Conservation (phyloP, 2,888 invertebrate genomes). For the Parnassius mnemosyne region DNA sequence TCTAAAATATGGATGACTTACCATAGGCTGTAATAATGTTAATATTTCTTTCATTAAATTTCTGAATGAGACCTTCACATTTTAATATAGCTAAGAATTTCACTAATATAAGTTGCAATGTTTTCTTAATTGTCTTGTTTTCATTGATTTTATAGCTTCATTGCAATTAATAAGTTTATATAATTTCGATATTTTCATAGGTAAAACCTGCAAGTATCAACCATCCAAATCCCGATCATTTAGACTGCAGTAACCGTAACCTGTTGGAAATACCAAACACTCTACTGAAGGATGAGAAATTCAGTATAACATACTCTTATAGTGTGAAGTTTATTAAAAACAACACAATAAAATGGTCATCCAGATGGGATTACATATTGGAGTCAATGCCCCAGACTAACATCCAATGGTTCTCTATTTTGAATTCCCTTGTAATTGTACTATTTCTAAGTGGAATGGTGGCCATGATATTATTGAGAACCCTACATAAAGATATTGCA, state of each 20-base stretch:
- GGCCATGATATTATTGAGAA: slow-evolving; percentile 98
- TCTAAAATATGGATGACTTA: no score
- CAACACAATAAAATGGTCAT: slow-evolving; percentile 97
- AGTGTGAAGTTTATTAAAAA: slow-evolving; percentile 89
- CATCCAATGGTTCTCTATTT: slow-evolving; percentile 99
- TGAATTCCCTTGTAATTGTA: slow-evolving; percentile 98
- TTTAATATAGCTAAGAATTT: no score
- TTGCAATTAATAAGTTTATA: not conserved
- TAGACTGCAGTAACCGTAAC: slow-evolving; percentile 75
- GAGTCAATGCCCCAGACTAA: slow-evolving; percentile 99
- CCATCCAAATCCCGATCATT: slow-evolving; percentile 65
- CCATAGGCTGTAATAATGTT: no score
- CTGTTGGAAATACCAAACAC: slow-evolving; percentile 86
- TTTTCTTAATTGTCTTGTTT: no score
- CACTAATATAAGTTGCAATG: no score
- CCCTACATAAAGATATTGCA: slow-evolving; percentile 98
- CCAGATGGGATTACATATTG: slow-evolving; percentile 99
- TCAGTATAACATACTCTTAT: slow-evolving; percentile 92
- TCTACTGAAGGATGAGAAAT: slow-evolving; percentile 67
- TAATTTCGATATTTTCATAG: slow-evolving; percentile 39
- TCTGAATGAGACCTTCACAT: no score
- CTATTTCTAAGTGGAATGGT: slow-evolving; percentile 99
- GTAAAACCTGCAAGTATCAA: slow-evolving; percentile 80
- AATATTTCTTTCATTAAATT: no score
- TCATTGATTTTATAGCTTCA: no score